Percentiles rank a stretch among this genome's conserved stretches.
These are phyloP conservation scores for Mareca strepera DNA, from an alignment of 2,797 vertebrate species.

Conservation along the genomic window DNA sequence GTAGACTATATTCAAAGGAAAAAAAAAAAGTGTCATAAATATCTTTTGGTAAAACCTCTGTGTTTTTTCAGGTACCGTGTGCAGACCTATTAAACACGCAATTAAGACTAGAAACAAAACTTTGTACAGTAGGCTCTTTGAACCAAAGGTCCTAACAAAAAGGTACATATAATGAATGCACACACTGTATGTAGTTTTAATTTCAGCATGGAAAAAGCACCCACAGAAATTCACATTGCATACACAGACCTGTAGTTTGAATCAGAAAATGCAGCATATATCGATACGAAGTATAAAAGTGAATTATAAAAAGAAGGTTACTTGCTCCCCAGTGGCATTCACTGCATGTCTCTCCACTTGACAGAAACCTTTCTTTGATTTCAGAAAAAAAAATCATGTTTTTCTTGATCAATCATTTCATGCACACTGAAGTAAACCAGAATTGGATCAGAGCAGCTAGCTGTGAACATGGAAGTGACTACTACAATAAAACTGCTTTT, in stretches of 20 bases:
- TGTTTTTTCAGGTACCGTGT: neutral
- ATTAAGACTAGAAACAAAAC: neutral
- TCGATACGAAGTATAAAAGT: constrained; percentile 73
- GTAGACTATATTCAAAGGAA: neutral
- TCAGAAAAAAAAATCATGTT: neutral
- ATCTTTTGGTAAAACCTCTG: neutral
- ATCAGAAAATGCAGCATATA: constrained; percentile 73
- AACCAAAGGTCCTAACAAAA: constrained; percentile 42
- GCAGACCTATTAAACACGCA: neutral
- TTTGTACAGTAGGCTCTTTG: constrained; percentile 13
- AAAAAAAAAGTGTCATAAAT: neutral
- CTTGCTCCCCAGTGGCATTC: constrained; percentile 42
- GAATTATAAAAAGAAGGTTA: constrained; percentile 73
- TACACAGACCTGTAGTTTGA: constrained; percentile 50
- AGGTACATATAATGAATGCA: neutral
- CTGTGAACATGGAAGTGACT: neutral
- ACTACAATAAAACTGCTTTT: constrained; percentile 26
- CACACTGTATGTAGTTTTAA: constrained; percentile 43
- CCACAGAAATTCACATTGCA: constrained; percentile 51
- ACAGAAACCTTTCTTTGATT: constrained; percentile 54
- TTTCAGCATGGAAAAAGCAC: constrained; percentile 61
- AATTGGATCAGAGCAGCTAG: neutral
- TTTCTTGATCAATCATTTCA: neutral
- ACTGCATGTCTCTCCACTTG: neutral
- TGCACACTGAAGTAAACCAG: neutral